Percentiles rank a stretch among this genome's conserved stretches.
Evolutionary conservation across 2,888 invertebrate genomes (phyloP).

Genomic region (Pammene aurita): DNA sequence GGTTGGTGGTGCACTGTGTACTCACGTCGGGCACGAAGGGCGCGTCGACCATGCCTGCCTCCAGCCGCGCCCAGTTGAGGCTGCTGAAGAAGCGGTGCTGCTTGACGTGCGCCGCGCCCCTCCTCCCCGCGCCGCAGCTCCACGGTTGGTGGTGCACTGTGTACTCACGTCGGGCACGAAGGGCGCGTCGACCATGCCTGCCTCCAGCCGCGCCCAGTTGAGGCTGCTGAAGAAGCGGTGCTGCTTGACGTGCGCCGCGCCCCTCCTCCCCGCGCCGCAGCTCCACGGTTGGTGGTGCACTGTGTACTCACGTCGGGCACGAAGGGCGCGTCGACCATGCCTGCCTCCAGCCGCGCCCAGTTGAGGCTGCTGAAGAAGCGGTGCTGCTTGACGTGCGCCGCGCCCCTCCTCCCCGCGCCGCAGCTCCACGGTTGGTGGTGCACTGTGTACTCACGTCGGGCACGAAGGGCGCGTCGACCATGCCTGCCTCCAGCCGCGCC

Average conservation of each 20-base stretch:
- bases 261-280: slow-evolving; percentile 86
- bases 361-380: slow-evolving; percentile 91
- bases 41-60: slow-evolving; percentile 95
- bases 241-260: slow-evolving; percentile 90
- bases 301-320: slow-evolving; percentile 69
- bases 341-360: slow-evolving; percentile 98
- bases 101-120: slow-evolving; percentile 91
- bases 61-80: slow-evolving; percentile 97
- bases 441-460: slow-evolving; percentile 64
- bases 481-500: slow-evolving; percentile 98
- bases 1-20: slow-evolving; percentile 30
- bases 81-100: slow-evolving; percentile 88
- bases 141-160: too few relatives aligned
- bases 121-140: slow-evolving; percentile 86
- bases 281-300: slow-evolving; percentile 64
- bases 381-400: slow-evolving; percentile 89
- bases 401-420: slow-evolving; percentile 86
- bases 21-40: slow-evolving; percentile 74
- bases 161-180: slow-evolving; percentile 73
- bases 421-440: slow-evolving; percentile 85
- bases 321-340: slow-evolving; percentile 89
- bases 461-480: slow-evolving; percentile 87
- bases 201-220: slow-evolving; percentile 98
- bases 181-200: slow-evolving; percentile 92
- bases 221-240: slow-evolving; percentile 89